Evolutionary conservation across 2,888 invertebrate species (phyloP).

Genomic region (Xestia rhomboidea): DNA sequence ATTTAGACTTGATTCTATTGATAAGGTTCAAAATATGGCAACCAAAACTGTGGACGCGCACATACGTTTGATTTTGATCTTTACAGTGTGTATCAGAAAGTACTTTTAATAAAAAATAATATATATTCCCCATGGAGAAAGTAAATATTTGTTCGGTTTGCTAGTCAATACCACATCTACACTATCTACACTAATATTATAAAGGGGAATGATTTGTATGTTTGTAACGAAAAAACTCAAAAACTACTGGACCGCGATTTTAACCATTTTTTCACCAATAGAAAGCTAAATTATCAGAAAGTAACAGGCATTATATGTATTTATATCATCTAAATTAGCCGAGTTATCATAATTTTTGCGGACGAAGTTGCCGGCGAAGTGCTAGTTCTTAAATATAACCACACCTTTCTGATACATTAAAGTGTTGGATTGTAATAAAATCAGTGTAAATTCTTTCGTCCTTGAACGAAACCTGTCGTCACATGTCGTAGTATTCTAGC

Average conservation of each 20-base stretch:
- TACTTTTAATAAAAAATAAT: not conserved
- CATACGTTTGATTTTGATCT: not conserved
- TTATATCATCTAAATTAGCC: too few relatives aligned
- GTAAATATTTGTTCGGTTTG: not conserved
- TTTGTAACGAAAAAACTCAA: too few relatives aligned
- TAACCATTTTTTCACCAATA: too few relatives aligned
- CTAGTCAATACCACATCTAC: not conserved
- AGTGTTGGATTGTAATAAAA: not conserved
- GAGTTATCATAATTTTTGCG: too few relatives aligned
- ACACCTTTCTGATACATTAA: not conserved
- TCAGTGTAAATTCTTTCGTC: not conserved
- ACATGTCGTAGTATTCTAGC: not conserved
- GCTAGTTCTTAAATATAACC: not conserved
- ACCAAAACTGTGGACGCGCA: not conserved
- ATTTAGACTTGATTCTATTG: not conserved
- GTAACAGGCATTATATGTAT: too few relatives aligned
- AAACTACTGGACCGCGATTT: too few relatives aligned
- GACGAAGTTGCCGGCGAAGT: too few relatives aligned
- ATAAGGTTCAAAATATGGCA: conserved; percentile 2
- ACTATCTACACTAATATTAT: too few relatives aligned
- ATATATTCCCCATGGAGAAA: not conserved
- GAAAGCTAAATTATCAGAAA: too few relatives aligned
- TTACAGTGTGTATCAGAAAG: not conserved
- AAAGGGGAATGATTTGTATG: too few relatives aligned
- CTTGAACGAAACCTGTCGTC: not conserved